Percentiles rank a stretch among this genome's conserved stretches.
Conservation (phyloP, 1,140 invertebrate species). For the Akabosia matsudoensis region DNA sequence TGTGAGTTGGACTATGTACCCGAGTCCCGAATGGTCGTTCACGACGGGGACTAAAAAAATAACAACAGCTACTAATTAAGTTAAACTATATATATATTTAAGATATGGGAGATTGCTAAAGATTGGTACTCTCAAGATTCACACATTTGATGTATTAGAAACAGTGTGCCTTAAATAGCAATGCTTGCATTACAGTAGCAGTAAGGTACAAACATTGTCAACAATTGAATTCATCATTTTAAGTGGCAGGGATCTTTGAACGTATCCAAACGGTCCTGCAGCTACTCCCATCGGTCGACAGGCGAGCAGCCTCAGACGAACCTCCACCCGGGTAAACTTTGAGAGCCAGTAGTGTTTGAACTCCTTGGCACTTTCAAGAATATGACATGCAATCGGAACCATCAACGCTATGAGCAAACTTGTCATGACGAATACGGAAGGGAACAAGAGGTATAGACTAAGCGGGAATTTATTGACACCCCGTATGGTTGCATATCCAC, state of each 20-base stretch:
- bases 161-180: too few species aligned
- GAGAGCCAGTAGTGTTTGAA: not conserved
- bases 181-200: too few species aligned
- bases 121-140: too few species aligned
- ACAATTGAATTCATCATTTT: not conserved
- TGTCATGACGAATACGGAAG: not conserved
- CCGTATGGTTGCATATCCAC: not conserved
- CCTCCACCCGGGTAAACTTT: not conserved
- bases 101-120: too few species aligned
- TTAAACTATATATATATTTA: too few species aligned
- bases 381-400: not conserved
- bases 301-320: not conserved
- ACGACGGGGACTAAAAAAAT: too few species aligned
- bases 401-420: not conserved
- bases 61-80: too few species aligned
- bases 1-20: too few species aligned
- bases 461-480: not conserved
- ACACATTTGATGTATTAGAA: too few species aligned
- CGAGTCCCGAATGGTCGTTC: too few species aligned
- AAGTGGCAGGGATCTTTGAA: not conserved
- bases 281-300: not conserved
- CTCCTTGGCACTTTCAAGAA: not conserved
- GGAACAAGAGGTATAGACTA: not conserved
- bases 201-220: not conserved
- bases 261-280: not conserved